Percentiles rank a stretch among this genome's conserved stretches.
Evolutionary conservation across 1,140 invertebrate genomes (phyloP).

Genomic region (Leptonema lineaticorne): DNA sequence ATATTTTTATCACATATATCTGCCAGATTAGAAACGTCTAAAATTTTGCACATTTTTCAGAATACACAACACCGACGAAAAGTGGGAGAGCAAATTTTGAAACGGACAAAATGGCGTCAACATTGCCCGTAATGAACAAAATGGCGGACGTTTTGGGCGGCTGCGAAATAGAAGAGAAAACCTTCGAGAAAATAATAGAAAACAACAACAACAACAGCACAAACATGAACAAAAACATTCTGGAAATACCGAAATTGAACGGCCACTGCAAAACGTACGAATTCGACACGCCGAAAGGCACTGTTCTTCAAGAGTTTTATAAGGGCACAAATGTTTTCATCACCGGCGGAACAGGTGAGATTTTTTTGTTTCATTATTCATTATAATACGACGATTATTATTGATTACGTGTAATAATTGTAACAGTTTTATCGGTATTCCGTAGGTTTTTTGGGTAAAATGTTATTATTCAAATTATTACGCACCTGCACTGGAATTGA

Average conservation of each 20-base stretch:
- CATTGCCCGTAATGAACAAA: slow-evolving; percentile 4
- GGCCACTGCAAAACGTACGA: not conserved
- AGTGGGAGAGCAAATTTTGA: no score
- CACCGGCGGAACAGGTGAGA: slow-evolving; percentile 67
- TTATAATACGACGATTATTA: no score
- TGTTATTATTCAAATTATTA: slow-evolving; percentile 79
- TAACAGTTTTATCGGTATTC: slow-evolving; percentile 1
- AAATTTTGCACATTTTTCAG: not conserved
- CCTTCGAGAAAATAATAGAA: slow-evolving; percentile 4
- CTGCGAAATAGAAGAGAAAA: slow-evolving; percentile 3
- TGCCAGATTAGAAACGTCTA: not conserved
- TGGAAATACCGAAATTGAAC: slow-evolving; percentile 3
- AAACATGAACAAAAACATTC: slow-evolving; percentile 7
- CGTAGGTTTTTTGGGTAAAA: slow-evolving; percentile 56
- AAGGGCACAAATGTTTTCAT: slow-evolving; percentile 62
- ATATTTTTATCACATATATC: no score
- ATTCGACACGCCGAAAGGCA: not conserved
- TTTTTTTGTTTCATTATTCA: no score
- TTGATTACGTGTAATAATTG: no score
- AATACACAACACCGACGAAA: no score
- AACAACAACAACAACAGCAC: slow-evolving; percentile 23
- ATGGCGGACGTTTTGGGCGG: slow-evolving; percentile 19
- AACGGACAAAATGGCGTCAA: slow-evolving; percentile 7
- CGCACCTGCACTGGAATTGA: slow-evolving; percentile 72
- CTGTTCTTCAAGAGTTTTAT: slow-evolving; percentile 58